phyloP scores from a whole-genome alignment of 2,113 vertebrate genomes.

The Daboia siamensis region DNA sequence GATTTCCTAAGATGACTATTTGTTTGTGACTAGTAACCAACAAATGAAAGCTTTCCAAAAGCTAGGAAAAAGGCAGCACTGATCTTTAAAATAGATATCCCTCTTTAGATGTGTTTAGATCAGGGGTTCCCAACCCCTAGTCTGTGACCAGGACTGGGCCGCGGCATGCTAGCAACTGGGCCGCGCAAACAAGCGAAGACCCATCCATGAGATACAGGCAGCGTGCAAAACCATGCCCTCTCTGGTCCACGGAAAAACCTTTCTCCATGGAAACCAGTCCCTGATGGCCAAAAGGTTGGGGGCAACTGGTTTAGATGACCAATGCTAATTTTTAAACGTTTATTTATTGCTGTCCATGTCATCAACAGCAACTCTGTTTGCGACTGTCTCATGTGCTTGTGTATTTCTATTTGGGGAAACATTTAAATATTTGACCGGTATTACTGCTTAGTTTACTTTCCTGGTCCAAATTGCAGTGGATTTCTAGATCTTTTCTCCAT shows the following conservation, averaged over 20 bases:
- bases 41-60: not conserved
- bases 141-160: too few relatives aligned
- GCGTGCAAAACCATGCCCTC: too few relatives aligned
- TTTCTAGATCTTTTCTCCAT: not conserved
- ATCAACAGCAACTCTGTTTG: not conserved
- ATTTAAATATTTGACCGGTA: not conserved
- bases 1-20: not conserved
- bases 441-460: not conserved
- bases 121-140: too few relatives aligned
- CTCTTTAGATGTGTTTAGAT: not conserved
- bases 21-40: not conserved
- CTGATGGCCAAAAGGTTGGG: too few relatives aligned
- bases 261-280: too few relatives aligned
- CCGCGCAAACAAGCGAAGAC: too few relatives aligned
- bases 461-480: not conserved
- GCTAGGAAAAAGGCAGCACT: not conserved
- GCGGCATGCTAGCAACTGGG: too few relatives aligned
- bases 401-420: not conserved
- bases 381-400: not conserved
- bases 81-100: not conserved
- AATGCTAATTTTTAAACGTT: not conserved
- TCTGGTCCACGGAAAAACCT: too few relatives aligned
- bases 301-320: not conserved
- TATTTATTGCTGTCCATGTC: not conserved
- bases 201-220: too few relatives aligned